These are phyloP conservation scores for Parnassius mnemosyne DNA, from an alignment of 2,888 invertebrate species.

Conservation along the genomic window DNA sequence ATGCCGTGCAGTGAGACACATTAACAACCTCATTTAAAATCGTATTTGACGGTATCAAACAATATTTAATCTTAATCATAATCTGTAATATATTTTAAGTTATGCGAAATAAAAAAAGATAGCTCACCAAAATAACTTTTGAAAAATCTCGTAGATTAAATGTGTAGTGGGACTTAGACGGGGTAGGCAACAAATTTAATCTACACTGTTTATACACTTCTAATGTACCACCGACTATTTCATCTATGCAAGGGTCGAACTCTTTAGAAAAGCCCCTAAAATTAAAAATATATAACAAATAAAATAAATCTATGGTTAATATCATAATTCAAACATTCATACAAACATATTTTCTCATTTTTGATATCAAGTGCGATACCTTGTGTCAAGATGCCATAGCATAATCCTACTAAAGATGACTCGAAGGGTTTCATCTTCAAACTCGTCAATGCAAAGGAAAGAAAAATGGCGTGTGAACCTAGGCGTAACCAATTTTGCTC, in stretches of 20 bases:
- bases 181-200: slow-evolving; percentile 92
- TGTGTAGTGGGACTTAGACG: slow-evolving; percentile 95
- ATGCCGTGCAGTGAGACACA: too few species aligned
- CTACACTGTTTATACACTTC: slow-evolving; percentile 92
- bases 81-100: too few species aligned
- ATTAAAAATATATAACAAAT: not conserved
- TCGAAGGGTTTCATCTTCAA: slow-evolving; percentile 90
- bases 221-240: slow-evolving; percentile 92
- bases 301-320: too few species aligned
- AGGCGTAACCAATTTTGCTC: slow-evolving; percentile 90
- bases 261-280: slow-evolving; percentile 94
- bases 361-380: slow-evolving; percentile 57
- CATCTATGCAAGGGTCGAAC: slow-evolving; percentile 94
- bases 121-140: slow-evolving; percentile 89
- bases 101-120: not conserved
- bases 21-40: too few species aligned
- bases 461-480: slow-evolving; percentile 94
- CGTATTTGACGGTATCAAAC: too few species aligned
- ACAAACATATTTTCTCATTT: too few species aligned
- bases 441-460: slow-evolving; percentile 92
- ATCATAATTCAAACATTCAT: too few species aligned
- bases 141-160: slow-evolving; percentile 97
- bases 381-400: slow-evolving; percentile 97
- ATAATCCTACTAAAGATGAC: slow-evolving; percentile 94
- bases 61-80: too few species aligned